Evolutionary conservation across 2,113 vertebrate genomes (phyloP).

Genomic region (Urocynchramus pylzowi): DNA sequence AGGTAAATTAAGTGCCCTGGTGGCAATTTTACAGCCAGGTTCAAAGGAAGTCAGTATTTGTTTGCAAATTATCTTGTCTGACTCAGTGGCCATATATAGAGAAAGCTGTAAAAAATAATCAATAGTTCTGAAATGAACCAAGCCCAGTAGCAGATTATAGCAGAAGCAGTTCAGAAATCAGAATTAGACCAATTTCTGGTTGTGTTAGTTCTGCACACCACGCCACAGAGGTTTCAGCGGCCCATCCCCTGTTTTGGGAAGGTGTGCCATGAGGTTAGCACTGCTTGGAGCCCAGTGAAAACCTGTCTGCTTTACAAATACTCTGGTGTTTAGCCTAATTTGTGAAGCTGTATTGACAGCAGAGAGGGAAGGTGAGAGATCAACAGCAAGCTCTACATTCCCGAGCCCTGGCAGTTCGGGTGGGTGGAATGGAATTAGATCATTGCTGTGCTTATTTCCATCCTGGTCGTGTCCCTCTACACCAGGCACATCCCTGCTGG

Average conservation of each 20-base stretch:
- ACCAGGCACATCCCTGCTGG: not conserved
- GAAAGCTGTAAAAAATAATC: not conserved
- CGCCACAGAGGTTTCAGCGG: not conserved
- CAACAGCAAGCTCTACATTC: not conserved
- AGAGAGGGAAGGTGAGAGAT: not conserved
- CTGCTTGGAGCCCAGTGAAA: not conserved
- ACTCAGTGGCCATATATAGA: not conserved
- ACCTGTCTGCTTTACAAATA: not conserved
- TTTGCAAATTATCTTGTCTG: not conserved
- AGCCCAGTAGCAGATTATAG: not conserved
- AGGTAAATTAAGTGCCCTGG: not conserved
- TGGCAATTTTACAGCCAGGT: not conserved
- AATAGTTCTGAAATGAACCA: not conserved
- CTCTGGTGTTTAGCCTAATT: not conserved
- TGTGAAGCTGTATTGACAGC: not conserved
- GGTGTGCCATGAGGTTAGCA: not conserved
- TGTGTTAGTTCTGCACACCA: not conserved
- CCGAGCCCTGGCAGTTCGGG: not conserved
- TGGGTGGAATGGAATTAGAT: not conserved
- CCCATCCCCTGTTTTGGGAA: fast-evolving
- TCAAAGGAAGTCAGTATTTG: not conserved
- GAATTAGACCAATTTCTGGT: not conserved
- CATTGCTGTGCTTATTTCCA: not conserved
- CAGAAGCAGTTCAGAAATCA: not conserved
- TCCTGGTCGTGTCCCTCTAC: not conserved